A percentile compares a stretch with the other conserved stretches of the same genome.
Conservation (phyloP, 2,797 vertebrate genomes). For the Poecilia picta region DNA sequence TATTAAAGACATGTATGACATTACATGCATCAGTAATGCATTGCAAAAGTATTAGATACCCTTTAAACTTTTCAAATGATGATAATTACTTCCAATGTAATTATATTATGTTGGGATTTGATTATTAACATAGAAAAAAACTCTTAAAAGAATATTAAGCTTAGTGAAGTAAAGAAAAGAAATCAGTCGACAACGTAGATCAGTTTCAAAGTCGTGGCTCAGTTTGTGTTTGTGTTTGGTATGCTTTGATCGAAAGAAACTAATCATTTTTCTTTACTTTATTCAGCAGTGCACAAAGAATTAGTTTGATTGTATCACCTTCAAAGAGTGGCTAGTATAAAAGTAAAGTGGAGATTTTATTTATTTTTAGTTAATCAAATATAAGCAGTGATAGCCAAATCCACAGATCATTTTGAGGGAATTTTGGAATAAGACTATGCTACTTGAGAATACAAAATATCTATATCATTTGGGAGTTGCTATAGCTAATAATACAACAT, state of each 20-base stretch:
- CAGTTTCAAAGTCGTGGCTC: background rate
- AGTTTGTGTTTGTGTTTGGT: background rate
- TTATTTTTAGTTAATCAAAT: background rate
- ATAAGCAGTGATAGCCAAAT: background rate
- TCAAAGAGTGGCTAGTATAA: background rate
- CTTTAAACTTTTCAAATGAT: background rate
- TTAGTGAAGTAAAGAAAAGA: background rate
- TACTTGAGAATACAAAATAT: background rate
- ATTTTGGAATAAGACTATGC: background rate
- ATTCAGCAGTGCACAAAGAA: background rate
- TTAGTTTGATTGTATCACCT: background rate
- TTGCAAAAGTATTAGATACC: background rate
- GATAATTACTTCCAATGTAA: background rate
- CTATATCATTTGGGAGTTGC: background rate
- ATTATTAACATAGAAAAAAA: background rate
- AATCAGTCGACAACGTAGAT: background rate
- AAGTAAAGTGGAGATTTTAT: background rate
- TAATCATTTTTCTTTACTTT: background rate
- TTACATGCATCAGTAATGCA: conserved; percentile 47
- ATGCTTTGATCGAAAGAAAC: background rate
- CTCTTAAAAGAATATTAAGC: background rate
- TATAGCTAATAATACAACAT: background rate
- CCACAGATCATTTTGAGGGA: background rate
- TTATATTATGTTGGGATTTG: background rate
- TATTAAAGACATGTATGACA: conserved; percentile 49